phyloP scores from a whole-genome alignment of 2,888 invertebrate species.

The Tinea semifulvella region DNA sequence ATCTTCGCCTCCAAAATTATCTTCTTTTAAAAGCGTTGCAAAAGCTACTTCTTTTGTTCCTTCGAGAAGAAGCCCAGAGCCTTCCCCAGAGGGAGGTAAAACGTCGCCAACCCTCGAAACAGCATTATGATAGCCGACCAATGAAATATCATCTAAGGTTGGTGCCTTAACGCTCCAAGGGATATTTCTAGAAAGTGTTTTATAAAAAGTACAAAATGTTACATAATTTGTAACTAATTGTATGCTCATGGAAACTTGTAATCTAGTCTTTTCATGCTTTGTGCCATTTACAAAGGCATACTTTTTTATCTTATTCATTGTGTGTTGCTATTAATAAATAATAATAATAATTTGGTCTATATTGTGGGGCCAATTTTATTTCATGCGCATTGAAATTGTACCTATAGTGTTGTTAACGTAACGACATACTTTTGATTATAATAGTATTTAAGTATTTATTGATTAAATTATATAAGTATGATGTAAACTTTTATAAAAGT shows the following conservation, averaged over 20 bases:
- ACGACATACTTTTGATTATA: constrained; percentile 38
- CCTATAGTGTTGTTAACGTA: constrained; percentile 30
- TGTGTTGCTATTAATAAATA: constrained; percentile 5
- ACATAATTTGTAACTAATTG: constrained; percentile 42
- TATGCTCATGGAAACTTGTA: constrained; percentile 42
- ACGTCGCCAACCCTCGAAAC: constrained; percentile 68
- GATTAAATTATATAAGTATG: constrained; percentile 48
- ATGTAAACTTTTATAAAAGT: constrained; percentile 56
- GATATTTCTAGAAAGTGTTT: background rate
- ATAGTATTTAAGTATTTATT: constrained; percentile 63
- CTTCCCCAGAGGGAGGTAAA: constrained; percentile 24
- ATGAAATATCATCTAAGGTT: background rate
- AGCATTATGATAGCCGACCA: constrained; percentile 62
- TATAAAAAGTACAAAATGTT: constrained; percentile 3
- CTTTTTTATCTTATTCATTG: background rate
- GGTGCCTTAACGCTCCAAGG: background rate
- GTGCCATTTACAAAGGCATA: constrained; percentile 48
- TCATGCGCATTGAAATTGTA: constrained; percentile 34
- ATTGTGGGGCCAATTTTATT: constrained; percentile 51
- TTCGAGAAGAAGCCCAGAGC: background rate
- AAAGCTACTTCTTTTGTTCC: constrained; percentile 24
- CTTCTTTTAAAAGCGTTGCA: constrained; percentile 45
- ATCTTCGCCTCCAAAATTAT: constrained; percentile 43
- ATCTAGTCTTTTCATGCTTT: constrained; percentile 60
- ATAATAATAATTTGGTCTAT: constrained; percentile 11